These are phyloP conservation scores for Spatulosminthurus flaviceps DNA, from an alignment of 2,888 invertebrate species.

Conservation along the genomic window DNA sequence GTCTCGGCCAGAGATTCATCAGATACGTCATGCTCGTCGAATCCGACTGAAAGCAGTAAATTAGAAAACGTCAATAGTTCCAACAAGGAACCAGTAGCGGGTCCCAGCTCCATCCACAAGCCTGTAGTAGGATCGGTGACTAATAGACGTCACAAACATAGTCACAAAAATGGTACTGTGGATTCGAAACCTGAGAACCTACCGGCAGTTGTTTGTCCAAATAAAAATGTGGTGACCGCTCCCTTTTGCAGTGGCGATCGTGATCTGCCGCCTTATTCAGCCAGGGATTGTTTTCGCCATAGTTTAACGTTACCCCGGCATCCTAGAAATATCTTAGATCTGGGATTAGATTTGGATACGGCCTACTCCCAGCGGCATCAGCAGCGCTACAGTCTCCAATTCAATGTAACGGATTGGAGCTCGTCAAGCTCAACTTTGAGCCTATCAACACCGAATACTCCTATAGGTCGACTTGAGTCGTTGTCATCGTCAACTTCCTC, in stretches of 20 bases:
- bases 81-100: not conserved
- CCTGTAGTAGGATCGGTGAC: not conserved
- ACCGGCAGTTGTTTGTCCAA: not conserved
- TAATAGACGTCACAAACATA: not conserved
- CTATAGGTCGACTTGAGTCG: constrained; percentile 35
- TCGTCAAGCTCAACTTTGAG: constrained; percentile 61
- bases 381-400: constrained; percentile 61
- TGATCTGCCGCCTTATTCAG: constrained; percentile 55
- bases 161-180: not conserved
- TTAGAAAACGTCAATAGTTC: not conserved
- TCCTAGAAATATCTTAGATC: constrained; percentile 41
- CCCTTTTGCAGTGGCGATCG: constrained; percentile 8
- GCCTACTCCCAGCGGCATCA: constrained; percentile 38
- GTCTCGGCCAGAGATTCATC: not conserved
- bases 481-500: constrained; percentile 37
- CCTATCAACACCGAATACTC: constrained; percentile 59
- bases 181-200: not conserved
- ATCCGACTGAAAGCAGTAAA: constrained; percentile 14
- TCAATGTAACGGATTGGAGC: constrained; percentile 59
- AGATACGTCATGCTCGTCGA: not conserved
- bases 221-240: not conserved
- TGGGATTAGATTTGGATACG: constrained; percentile 41
- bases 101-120: not conserved
- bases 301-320: constrained; percentile 60
- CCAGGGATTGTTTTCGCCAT: constrained; percentile 52